phyloP scores from a whole-genome alignment of 2,113 vertebrate species.

The Dasyurus viverrinus region DNA sequence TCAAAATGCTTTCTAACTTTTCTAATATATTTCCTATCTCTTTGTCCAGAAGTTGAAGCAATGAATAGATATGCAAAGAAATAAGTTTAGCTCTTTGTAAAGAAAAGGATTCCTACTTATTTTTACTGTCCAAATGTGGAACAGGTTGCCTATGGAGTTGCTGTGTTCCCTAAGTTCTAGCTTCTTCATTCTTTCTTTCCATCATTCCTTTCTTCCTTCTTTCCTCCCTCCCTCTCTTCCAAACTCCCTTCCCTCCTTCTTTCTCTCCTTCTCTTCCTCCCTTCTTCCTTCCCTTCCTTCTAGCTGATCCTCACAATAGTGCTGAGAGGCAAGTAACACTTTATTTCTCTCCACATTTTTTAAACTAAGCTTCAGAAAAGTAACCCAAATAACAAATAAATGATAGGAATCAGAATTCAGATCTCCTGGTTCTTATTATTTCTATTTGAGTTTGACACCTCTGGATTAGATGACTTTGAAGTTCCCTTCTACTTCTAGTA shows the following conservation, averaged over 20 bases:
- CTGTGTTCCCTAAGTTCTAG: neutral
- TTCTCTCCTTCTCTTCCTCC: no score
- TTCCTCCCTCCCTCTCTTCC: no score
- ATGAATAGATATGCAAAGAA: neutral
- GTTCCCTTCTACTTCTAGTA: neutral
- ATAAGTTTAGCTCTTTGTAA: neutral
- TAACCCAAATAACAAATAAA: neutral
- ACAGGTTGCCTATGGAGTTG: neutral
- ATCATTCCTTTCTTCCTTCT: neutral
- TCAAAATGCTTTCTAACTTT: neutral
- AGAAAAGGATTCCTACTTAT: neutral
- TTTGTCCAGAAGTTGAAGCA: neutral
- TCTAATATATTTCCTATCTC: neutral
- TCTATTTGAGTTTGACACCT: neutral
- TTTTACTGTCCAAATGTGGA: neutral
- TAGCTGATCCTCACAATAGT: accelerated
- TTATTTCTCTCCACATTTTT: neutral
- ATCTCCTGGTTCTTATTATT: neutral
- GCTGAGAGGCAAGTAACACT: neutral
- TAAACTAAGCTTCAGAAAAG: neutral
- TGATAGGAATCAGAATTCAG: neutral
- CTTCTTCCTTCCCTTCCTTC: neutral
- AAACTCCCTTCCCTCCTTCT: accelerated
- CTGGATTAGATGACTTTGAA: neutral
- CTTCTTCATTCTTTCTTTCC: neutral